Evolutionary conservation across 2,888 invertebrate genomes (phyloP), one percentile per base, ranked within the genome.

Genomic region (Lucinisca nassula): DNA sequence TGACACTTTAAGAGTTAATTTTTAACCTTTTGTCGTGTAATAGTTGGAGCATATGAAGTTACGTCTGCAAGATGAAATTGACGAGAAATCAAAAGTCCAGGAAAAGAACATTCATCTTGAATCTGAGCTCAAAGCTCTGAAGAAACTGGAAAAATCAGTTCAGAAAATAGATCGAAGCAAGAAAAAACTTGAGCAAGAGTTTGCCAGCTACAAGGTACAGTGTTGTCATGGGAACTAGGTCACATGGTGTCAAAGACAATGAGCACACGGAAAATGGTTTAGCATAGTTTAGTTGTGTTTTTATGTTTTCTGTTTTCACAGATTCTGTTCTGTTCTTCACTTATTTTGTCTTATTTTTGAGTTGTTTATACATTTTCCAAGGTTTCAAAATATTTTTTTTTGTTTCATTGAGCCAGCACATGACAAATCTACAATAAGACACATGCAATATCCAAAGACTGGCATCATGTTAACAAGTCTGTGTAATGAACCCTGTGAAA

Each of bases 21-120:
- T 58, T 37, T 88, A 79, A 78, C 58, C 83, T 84, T n/a, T 83
- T 70, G 79, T 49, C 76, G 45, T 79, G 67, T 67, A 67, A 14
- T 89, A 94, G 94, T 85, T 93, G 73, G 93, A 93, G 73, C 93
- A 93, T 45, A 88, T 92, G 79, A 92, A 92, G 80, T 55, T 84
- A 27, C 92, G 93, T 51, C 86, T 93, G 24, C 88, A 93, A 61
- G 85, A 85, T 45, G 94, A 94, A 58, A 81, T 88, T 0, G 92
- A 92, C 1, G 87, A 93, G 35, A 93, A 92, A 70, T 90, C 92
- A 35, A 87, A 90, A 30, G 75, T 94, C 17, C 91, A 92, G 49
- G 90, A 88, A 72, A 94, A 94, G 84, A 93, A 93, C 67, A 73
- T 91, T 10, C 83, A 89, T 67, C 90, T 95, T 21, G 92, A 95